Conservation (phyloP, 2,797 vertebrate species). For the Corythornis leucogaster region DNA sequence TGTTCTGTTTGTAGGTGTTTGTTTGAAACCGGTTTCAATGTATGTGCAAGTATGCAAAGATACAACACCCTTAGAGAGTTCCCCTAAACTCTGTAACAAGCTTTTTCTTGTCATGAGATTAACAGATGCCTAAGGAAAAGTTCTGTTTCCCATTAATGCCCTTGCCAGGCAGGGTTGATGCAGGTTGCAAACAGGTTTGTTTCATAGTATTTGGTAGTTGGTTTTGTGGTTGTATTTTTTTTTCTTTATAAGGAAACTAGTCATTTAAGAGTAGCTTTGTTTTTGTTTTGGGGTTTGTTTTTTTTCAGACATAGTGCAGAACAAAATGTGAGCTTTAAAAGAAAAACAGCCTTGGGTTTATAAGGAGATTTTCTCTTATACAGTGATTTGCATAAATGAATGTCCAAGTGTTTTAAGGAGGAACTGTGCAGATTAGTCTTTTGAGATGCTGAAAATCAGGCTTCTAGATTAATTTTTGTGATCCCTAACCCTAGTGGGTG, state of each 20-base stretch:
- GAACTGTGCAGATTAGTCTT: neutral
- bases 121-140: neutral
- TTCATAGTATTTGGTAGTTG: neutral
- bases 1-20: neutral
- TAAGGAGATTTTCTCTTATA: neutral
- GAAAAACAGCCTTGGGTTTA: neutral
- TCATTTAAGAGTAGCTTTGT: neutral
- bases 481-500: neutral
- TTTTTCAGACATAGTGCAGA: neutral
- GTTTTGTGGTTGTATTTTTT: neutral
- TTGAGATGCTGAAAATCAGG: neutral
- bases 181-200: neutral
- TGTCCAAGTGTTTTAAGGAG: neutral
- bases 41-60: neutral
- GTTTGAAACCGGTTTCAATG: neutral
- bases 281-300: neutral
- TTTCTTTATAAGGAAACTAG: neutral
- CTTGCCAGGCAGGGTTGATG: neutral
- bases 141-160: neutral
- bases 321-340: neutral
- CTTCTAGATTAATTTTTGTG: neutral
- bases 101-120: neutral
- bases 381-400: constrained; percentile 15
- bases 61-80: neutral
- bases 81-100: neutral